Evolutionary conservation across 2,888 invertebrate species (phyloP), one percentile per base, ranked within the genome.

Genomic region (Diabrotica balteata): DNA sequence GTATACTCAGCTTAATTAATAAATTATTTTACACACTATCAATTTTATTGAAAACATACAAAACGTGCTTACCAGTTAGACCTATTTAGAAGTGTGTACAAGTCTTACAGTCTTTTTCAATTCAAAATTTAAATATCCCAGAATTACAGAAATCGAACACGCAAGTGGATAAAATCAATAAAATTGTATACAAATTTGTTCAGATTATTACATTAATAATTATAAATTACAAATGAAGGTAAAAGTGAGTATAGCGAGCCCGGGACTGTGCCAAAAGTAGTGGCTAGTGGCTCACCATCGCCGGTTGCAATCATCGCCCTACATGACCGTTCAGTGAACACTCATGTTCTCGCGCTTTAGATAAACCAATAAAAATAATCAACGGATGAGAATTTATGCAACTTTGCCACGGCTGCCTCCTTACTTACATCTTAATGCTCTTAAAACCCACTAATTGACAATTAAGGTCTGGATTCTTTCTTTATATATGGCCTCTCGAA

Each of bases 291-390:
- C 74, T 73, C 10, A 57, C 55, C 54, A 54, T 73, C 76, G 76
- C 76, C 77, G 76, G 75, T 76, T 76, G 76, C 78, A 81, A 80
- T 81, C 80, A 79, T 78, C 78, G 76, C 71, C 72, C 75, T 73
- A 80, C 81, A 80, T 80, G 81, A 78, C 77, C 80, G 80, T 78
- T 81, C 82, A 81, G 72, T 81, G 82, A 81, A 79, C 81, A 81
- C 78, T 78, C 80, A 79, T 82, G 81, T 81, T 78, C 77, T 75
- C 76, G 75, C 77, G 77, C 78, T 74, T 70, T 74, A 79, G 80
- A 81, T 81, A 81, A 79, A 77, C 79, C 76, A 78, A 76, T 79
- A 80, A 80, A 80, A 80, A 80, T 79, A 77, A 75, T 74, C 77
- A 72, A 69, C 78, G 80, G 80, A 80, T 80, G 81, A 80, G 79